Evolutionary conservation across 2,797 vertebrate species (phyloP).

Genomic region (Potorous gilbertii): DNA sequence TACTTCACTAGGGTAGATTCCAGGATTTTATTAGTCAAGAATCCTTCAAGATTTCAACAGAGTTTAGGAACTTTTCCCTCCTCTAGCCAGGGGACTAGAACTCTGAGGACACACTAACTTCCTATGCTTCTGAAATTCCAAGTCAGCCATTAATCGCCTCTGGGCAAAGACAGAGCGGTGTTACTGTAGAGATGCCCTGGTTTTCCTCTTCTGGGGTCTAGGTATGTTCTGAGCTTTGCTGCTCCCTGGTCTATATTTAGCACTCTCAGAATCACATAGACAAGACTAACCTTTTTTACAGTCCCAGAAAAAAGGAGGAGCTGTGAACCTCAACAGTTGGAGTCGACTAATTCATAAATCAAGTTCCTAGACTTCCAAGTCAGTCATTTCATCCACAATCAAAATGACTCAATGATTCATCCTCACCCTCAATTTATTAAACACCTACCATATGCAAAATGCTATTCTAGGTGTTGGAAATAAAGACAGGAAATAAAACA

Average conservation of each 20-base stretch:
- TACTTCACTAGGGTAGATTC: background rate
- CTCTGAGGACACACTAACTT: background rate
- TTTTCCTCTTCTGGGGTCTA: background rate
- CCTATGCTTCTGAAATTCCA: background rate
- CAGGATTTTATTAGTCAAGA: background rate
- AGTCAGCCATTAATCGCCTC: background rate
- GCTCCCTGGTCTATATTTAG: background rate
- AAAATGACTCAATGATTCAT: background rate
- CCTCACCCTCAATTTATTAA: background rate
- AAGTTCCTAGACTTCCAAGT: background rate
- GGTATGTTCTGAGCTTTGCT: background rate
- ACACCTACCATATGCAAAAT: background rate
- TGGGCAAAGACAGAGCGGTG: background rate
- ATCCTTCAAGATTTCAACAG: background rate
- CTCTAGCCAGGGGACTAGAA: background rate
- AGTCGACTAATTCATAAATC: background rate
- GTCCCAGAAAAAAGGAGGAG: background rate
- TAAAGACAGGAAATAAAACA: background rate
- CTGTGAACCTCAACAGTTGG: background rate
- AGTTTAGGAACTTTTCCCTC: background rate
- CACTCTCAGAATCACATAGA: background rate
- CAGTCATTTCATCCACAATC: background rate
- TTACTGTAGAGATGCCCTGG: background rate
- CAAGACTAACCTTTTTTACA: background rate
- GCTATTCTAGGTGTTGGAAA: background rate